A percentile compares a stretch with the other conserved stretches of the same genome.
These are phyloP conservation scores for Saxidomus purpurata DNA, from an alignment of 1,140 invertebrate genomes.

Conservation along the genomic window DNA sequence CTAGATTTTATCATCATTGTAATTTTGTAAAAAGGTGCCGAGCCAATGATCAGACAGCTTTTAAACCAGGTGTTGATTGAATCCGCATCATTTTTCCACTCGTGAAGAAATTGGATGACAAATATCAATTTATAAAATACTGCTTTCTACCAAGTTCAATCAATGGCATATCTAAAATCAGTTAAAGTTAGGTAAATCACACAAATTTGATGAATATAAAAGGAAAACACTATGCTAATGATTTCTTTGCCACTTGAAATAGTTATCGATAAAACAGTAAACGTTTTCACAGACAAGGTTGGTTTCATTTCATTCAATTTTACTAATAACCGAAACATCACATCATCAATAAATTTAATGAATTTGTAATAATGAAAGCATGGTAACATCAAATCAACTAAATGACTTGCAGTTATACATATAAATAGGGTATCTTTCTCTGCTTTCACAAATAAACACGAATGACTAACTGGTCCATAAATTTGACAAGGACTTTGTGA, in stretches of 20 bases:
- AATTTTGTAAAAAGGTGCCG: slow-evolving; percentile 2
- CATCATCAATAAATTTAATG: slow-evolving; percentile 15
- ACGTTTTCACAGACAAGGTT: slow-evolving; percentile 16
- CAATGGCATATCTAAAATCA: background rate
- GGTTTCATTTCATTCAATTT: background rate
- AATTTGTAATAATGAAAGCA: background rate
- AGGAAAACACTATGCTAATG: slow-evolving; percentile 1
- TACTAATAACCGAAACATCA: slow-evolving; percentile 40
- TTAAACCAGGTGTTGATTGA: slow-evolving; percentile 31
- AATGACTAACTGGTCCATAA: no score
- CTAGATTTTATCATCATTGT: slow-evolving; percentile 19
- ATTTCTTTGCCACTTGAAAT: slow-evolving; percentile 8
- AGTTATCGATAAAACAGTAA: slow-evolving; percentile 22
- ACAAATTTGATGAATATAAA: slow-evolving; percentile 1
- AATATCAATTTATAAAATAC: slow-evolving; percentile 12
- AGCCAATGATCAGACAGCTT: slow-evolving; percentile 30
- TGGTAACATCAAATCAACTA: background rate
- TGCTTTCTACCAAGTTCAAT: background rate
- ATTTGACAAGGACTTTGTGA: no score
- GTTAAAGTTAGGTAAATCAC: slow-evolving; percentile 21
- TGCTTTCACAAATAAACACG: no score
- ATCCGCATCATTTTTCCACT: background rate
- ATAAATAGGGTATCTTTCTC: no score
- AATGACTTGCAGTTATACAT: slow-evolving; percentile 17
- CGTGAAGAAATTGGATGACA: background rate